phyloP scores from a whole-genome alignment of 2,113 vertebrate genomes.

The Sapayoa aenigma region DNA sequence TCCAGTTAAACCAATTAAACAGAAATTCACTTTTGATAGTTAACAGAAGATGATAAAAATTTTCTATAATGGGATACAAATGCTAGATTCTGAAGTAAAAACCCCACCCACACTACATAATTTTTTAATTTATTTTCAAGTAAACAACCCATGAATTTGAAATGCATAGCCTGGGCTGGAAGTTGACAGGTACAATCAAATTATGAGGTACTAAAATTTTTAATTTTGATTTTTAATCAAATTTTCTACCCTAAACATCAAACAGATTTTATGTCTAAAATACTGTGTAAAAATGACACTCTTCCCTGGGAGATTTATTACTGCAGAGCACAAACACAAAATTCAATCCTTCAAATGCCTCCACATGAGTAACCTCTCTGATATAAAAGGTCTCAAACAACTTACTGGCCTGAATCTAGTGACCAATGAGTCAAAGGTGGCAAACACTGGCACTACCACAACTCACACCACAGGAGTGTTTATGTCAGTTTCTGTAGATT shows the following conservation, averaged over 20 bases:
- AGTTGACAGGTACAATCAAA: slow-evolving; percentile 64
- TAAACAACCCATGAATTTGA: slow-evolving; percentile 59
- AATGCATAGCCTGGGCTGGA: slow-evolving; percentile 31
- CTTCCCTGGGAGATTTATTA: slow-evolving; percentile 11
- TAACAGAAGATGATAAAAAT: slow-evolving; percentile 46
- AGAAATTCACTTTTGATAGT: slow-evolving; percentile 48
- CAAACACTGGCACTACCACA: not conserved
- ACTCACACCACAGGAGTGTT: not conserved
- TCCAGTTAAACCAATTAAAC: slow-evolving; percentile 61
- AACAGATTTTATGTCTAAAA: slow-evolving; percentile 58
- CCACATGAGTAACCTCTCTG: not conserved
- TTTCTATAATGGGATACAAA: slow-evolving; percentile 25
- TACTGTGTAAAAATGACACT: slow-evolving; percentile 15
- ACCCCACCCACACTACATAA: not conserved
- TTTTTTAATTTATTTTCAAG: slow-evolving; percentile 53
- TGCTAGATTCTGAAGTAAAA: not conserved
- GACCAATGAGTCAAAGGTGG: not conserved
- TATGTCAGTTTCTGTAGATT: not conserved
- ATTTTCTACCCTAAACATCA: slow-evolving; percentile 42
- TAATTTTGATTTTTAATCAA: slow-evolving; percentile 63
- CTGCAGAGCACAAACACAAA: slow-evolving; percentile 7
- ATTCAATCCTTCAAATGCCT: not conserved
- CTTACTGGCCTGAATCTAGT: not conserved
- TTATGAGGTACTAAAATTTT: slow-evolving; percentile 63
- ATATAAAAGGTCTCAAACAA: not conserved